Percentiles rank a stretch among this genome's conserved stretches.
These are phyloP conservation scores for Stegodyphus dumicola DNA, from an alignment of 1,140 invertebrate genomes.

Conservation along the genomic window DNA sequence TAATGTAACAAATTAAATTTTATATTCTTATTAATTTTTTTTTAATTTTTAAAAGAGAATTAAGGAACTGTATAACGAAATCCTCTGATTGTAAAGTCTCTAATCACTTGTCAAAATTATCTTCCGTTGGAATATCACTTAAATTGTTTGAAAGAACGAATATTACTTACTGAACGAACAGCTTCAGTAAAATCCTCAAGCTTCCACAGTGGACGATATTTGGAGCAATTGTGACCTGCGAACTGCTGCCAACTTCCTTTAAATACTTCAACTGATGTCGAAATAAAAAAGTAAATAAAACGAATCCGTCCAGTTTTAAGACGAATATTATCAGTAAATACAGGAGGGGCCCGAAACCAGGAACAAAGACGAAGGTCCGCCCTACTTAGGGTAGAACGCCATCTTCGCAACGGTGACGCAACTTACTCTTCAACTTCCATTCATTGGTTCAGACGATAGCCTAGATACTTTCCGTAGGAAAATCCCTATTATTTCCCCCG, in stretches of 20 bases:
- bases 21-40: too few relatives aligned
- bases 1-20: too few relatives aligned
- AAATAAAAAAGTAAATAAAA: constrained; percentile 24
- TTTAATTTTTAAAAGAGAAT: too few relatives aligned
- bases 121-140: too few relatives aligned
- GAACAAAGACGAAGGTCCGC: constrained; percentile 33
- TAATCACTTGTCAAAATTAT: too few relatives aligned
- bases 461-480: constrained; percentile 39
- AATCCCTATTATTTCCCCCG: constrained; percentile 20
- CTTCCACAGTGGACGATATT: too few relatives aligned
- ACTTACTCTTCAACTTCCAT: constrained; percentile 15
- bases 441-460: constrained; percentile 44
- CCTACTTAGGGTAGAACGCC: constrained; percentile 39
- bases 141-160: too few relatives aligned
- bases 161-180: too few relatives aligned
- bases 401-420: constrained; percentile 29
- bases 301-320: constrained; percentile 30
- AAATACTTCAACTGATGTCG: constrained; percentile 42
- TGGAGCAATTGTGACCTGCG: not conserved
- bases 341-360: constrained; percentile 43
- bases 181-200: too few relatives aligned
- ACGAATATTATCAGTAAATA: constrained; percentile 48
- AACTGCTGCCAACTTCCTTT: constrained; percentile 43
- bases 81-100: too few relatives aligned
- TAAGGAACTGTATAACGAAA: too few relatives aligned